Percentiles rank a stretch among this genome's conserved stretches.
Evolutionary conservation across 2,113 vertebrate species (phyloP).

Genomic region (Crotalus horridus): DNA sequence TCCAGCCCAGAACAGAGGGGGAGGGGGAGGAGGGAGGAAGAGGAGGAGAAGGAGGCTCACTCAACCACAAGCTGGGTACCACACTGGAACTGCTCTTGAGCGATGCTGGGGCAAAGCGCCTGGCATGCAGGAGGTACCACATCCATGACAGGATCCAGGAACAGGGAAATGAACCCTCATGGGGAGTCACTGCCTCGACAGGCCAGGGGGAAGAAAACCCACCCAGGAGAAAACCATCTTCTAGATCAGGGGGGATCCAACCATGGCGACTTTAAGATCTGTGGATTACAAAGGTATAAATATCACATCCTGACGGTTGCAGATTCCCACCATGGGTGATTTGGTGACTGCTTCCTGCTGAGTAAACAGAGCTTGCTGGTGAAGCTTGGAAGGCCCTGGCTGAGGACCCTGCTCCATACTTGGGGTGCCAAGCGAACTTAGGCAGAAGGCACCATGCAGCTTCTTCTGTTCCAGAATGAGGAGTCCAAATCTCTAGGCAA

Average conservation of each 20-base stretch:
- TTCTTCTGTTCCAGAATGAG: not conserved
- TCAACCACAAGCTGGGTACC: not conserved
- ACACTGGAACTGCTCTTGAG: not conserved
- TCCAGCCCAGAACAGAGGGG: not conserved
- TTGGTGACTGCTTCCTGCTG: not conserved
- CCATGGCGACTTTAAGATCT: not conserved
- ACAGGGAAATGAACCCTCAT: not conserved
- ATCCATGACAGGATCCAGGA: not conserved
- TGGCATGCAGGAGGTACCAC: not conserved
- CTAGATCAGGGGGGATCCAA: not conserved
- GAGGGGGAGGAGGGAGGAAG: too few species aligned
- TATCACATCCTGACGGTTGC: not conserved
- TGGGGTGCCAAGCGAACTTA: not conserved
- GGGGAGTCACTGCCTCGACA: not conserved
- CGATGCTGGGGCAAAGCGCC: too few species aligned
- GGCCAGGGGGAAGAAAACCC: not conserved
- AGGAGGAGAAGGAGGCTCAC: too few species aligned
- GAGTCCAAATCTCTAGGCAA: not conserved
- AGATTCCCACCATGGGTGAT: not conserved
- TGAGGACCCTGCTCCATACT: not conserved
- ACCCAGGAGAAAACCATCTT: not conserved
- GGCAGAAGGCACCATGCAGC: not conserved
- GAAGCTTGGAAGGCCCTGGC: not conserved
- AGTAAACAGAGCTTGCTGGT: not conserved
- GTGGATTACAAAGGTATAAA: not conserved